Evolutionary conservation across 1,140 invertebrate genomes (phyloP).

Genomic region (Akabosia matsudoensis): DNA sequence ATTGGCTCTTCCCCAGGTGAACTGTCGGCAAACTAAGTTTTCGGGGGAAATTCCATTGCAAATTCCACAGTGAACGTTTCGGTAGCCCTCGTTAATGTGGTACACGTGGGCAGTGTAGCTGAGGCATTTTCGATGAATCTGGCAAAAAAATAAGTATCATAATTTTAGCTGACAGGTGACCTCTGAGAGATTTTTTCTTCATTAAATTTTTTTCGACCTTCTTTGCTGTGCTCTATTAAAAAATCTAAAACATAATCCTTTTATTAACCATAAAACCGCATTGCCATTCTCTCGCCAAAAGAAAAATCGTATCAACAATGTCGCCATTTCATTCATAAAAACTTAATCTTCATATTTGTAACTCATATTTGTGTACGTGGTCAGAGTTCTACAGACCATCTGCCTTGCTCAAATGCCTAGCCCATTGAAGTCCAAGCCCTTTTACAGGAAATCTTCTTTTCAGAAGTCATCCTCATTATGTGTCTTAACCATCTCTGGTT

Average conservation of each 20-base stretch:
- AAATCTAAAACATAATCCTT: neutral
- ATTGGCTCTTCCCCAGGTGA: slow-evolving; percentile 29
- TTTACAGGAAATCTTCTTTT: too few relatives aligned
- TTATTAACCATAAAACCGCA: neutral
- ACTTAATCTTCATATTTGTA: too few relatives aligned
- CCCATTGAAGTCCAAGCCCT: too few relatives aligned
- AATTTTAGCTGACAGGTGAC: too few relatives aligned
- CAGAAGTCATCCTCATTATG: too few relatives aligned
- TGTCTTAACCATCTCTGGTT: neutral
- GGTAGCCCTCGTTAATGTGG: slow-evolving; percentile 50
- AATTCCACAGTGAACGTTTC: slow-evolving; percentile 60
- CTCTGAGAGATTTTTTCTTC: too few relatives aligned
- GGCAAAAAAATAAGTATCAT: neutral
- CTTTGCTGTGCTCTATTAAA: neutral
- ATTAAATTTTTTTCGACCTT: too few relatives aligned
- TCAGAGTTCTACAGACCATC: too few relatives aligned
- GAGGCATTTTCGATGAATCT: slow-evolving; percentile 45
- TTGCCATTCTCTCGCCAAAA: neutral
- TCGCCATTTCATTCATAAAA: neutral
- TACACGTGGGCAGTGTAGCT: slow-evolving; percentile 46
- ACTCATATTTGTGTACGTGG: too few relatives aligned
- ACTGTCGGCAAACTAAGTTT: slow-evolving; percentile 50
- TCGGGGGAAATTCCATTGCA: slow-evolving; percentile 56
- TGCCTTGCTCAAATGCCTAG: too few relatives aligned
- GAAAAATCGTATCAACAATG: neutral